phyloP scores from a whole-genome alignment of 2,888 invertebrate species.

The Achlya flavicornis region DNA sequence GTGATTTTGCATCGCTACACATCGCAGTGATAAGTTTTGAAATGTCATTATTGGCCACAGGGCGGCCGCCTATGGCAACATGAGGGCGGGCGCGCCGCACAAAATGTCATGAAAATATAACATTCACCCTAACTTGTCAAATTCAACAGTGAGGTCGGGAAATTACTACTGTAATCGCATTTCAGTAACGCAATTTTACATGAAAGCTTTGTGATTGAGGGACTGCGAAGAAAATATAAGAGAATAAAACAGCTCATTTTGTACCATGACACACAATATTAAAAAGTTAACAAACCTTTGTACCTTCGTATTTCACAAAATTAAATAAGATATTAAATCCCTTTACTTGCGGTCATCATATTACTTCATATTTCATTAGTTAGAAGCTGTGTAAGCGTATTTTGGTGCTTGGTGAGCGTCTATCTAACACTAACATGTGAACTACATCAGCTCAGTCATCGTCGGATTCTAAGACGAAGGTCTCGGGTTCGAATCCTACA shows the following conservation, averaged over 20 bases:
- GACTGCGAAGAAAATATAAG: slow-evolving; percentile 29
- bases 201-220: slow-evolving; percentile 44
- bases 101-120: slow-evolving; percentile 29
- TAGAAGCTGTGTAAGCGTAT: too few relatives aligned
- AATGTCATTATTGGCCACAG: slow-evolving; percentile 46
- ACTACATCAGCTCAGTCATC: too few relatives aligned
- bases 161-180: slow-evolving; percentile 55
- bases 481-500: too few relatives aligned
- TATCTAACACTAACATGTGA: too few relatives aligned
- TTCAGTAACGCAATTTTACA: slow-evolving; percentile 43
- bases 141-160: slow-evolving; percentile 41
- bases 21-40: slow-evolving; percentile 49
- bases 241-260: slow-evolving; percentile 35
- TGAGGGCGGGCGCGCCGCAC: slow-evolving; percentile 13
- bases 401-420: too few relatives aligned
- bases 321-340: neutral
- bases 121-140: slow-evolving; percentile 42
- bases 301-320: slow-evolving; percentile 12
- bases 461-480: too few relatives aligned
- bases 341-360: too few relatives aligned
- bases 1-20: slow-evolving; percentile 44
- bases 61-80: slow-evolving; percentile 29
- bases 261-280: slow-evolving; percentile 23
- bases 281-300: slow-evolving; percentile 21
- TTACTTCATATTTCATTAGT: neutral